Percentiles rank a stretch among this genome's conserved stretches.
Evolutionary conservation across 1,140 invertebrate species (phyloP).

Genomic region (Drosophila biarmipes): DNA sequence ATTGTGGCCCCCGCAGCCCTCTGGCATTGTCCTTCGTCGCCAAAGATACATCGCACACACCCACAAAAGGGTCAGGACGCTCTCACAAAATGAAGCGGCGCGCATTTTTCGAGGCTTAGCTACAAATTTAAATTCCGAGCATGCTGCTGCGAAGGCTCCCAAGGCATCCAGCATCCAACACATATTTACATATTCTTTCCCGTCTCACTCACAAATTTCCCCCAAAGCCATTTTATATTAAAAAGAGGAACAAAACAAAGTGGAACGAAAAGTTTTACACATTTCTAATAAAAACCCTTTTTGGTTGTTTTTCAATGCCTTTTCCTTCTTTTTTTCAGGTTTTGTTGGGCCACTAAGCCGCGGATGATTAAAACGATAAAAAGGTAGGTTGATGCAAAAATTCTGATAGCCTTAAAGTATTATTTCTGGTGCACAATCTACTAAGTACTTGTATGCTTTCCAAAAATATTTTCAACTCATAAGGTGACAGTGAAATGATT

Average conservation of each 20-base stretch:
- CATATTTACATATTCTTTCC: slow-evolving; percentile 70
- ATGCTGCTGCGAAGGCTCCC: slow-evolving; percentile 54
- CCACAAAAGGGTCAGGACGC: slow-evolving; percentile 58
- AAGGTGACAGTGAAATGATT: too few species aligned
- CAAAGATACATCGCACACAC: slow-evolving; percentile 60
- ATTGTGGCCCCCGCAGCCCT: slow-evolving; percentile 56
- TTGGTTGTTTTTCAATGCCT: slow-evolving; percentile 38
- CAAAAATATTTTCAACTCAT: not conserved
- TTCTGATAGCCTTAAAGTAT: slow-evolving; percentile 13
- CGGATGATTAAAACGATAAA: slow-evolving; percentile 72
- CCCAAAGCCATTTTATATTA: slow-evolving; percentile 50
- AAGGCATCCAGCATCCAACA: slow-evolving; percentile 53
- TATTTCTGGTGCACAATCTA: not conserved
- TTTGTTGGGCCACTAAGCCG: slow-evolving; percentile 30
- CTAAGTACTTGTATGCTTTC: too few species aligned
- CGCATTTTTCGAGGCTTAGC: slow-evolving; percentile 64
- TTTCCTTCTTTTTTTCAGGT: slow-evolving; percentile 33
- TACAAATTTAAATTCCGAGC: slow-evolving; percentile 75
- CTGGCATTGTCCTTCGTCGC: slow-evolving; percentile 54
- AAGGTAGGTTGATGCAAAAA: slow-evolving; percentile 55
- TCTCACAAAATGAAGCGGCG: slow-evolving; percentile 46
- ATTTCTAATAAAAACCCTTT: slow-evolving; percentile 78
- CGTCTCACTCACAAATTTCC: slow-evolving; percentile 35
- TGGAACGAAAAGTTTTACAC: slow-evolving; percentile 62
- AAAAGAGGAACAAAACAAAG: slow-evolving; percentile 29